Conservation (phyloP, 1,140 invertebrate genomes). For the Heliconius himera region DNA sequence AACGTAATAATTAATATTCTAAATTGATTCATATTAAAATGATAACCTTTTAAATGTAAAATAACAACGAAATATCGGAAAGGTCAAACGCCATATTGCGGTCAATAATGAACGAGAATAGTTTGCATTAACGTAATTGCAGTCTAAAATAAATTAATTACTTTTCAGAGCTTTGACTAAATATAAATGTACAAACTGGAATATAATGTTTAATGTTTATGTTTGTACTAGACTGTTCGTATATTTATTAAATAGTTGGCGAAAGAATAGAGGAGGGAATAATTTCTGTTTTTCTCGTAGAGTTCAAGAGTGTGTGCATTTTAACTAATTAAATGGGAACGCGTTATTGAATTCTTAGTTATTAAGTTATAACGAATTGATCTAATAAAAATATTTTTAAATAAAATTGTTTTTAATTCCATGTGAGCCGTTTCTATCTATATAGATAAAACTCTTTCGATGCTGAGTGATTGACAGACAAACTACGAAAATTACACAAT, state of each 20-base stretch:
- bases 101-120: neutral
- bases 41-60: neutral
- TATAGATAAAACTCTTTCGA: no score
- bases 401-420: neutral
- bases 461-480: no score
- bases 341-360: neutral
- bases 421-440: no score
- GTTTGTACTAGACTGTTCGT: neutral
- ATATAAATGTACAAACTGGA: neutral
- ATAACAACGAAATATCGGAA: neutral
- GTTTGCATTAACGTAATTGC: slow-evolving; percentile 16
- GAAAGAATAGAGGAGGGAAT: neutral
- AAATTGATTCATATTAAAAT: neutral
- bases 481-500: no score
- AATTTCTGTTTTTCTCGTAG: neutral
- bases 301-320: neutral
- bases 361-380: neutral
- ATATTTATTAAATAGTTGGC: neutral
- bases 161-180: neutral
- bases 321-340: neutral
- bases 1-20: neutral
- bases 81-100: slow-evolving; percentile 15
- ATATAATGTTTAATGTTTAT: neutral
- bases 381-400: neutral
- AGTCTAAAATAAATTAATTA: slow-evolving; percentile 20